These are phyloP conservation scores for Autographa gamma DNA, from an alignment of 2,888 invertebrate genomes.

Conservation along the genomic window DNA sequence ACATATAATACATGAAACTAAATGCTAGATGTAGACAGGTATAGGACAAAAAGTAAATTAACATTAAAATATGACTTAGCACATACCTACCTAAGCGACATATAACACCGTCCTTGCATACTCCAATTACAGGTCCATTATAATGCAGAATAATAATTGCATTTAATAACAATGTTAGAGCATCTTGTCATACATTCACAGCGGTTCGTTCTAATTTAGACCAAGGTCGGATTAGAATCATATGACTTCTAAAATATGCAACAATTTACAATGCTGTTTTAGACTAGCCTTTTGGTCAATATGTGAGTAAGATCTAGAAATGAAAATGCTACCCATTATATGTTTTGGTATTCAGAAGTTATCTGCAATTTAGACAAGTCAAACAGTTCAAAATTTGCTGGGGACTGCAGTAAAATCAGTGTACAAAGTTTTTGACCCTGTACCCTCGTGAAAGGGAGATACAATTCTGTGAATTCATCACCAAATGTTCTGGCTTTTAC, in stretches of 20 bases:
- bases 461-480: too few species aligned
- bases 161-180: slow-evolving; percentile 8
- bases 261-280: background rate
- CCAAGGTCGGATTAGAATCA: background rate
- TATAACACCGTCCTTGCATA: slow-evolving; percentile 13
- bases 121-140: slow-evolving; percentile 2
- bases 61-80: background rate
- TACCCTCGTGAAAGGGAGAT: too few species aligned
- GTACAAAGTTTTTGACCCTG: too few species aligned
- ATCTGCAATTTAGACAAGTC: too few species aligned
- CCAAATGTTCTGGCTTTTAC: too few species aligned
- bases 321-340: too few species aligned
- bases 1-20: too few species aligned
- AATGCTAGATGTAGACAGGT: too few species aligned
- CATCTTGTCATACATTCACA: slow-evolving; percentile 13
- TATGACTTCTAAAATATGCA: background rate
- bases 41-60: background rate
- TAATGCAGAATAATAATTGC: background rate
- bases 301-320: background rate
- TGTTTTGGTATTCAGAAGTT: too few species aligned
- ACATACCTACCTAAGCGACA: background rate
- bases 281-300: background rate
- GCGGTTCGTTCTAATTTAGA: background rate
- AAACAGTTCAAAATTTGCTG: too few species aligned
- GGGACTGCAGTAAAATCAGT: too few species aligned